phyloP scores from a whole-genome alignment of 2,113 vertebrate species.

The Lophotis ruficrista region DNA sequence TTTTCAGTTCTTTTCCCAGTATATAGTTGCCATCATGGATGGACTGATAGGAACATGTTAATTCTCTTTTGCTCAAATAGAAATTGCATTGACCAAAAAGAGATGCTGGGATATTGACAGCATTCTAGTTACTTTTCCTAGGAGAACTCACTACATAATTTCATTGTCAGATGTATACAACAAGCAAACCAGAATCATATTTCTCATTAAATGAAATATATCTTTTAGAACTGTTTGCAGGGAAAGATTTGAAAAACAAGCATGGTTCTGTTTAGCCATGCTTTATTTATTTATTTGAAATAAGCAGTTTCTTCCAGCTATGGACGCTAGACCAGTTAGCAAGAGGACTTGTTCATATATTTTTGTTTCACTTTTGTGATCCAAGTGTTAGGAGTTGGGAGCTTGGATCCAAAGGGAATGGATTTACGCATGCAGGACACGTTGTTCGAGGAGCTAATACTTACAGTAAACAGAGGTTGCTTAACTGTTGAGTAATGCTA shows the following conservation, averaged over 20 bases:
- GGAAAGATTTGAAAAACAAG: not conserved
- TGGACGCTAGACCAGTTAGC: not conserved
- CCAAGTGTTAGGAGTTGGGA: conserved; percentile 53
- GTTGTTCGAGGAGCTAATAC: conserved; percentile 46
- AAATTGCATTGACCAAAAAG: not conserved
- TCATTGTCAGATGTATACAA: not conserved
- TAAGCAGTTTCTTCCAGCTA: conserved; percentile 25
- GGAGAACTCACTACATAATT: not conserved
- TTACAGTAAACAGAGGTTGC: conserved; percentile 59
- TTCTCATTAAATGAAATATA: not conserved
- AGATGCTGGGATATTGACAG: not conserved
- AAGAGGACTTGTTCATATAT: not conserved
- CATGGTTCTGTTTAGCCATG: not conserved
- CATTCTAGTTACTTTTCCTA: not conserved
- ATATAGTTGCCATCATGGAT: not conserved
- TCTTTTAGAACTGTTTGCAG: not conserved
- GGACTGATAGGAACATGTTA: not conserved
- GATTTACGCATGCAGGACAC: conserved; percentile 63
- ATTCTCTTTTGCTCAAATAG: not conserved
- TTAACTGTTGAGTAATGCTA: conserved; percentile 61
- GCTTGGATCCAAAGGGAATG: conserved; percentile 22
- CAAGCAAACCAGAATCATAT: not conserved
- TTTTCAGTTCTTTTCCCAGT: not conserved
- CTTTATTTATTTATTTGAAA: not conserved
- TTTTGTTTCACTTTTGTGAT: conserved; percentile 45